These are phyloP conservation scores for Coreius guichenoti DNA, from an alignment of 2,797 vertebrate genomes.

Conservation along the genomic window DNA sequence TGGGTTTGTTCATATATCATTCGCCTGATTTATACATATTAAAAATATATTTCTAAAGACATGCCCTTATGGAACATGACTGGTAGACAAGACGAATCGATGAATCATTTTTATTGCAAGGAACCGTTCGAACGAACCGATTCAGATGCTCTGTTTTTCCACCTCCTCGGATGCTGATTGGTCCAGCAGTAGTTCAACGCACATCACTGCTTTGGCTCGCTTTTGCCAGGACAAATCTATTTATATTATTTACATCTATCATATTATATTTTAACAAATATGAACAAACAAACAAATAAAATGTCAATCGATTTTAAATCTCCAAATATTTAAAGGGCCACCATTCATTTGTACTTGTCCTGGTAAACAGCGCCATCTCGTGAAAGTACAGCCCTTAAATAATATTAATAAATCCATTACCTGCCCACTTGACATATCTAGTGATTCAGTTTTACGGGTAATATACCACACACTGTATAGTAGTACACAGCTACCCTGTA, in stretches of 20 bases:
- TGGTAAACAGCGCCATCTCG: slow-evolving; percentile 30
- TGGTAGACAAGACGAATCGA: not conserved
- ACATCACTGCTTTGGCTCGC: not conserved
- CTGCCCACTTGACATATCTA: not conserved
- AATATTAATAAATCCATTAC: not conserved
- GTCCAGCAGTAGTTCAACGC: not conserved
- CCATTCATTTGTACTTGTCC: not conserved
- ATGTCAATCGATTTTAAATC: not conserved
- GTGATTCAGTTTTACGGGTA: not conserved
- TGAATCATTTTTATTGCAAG: not conserved
- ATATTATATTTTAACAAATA: not conserved
- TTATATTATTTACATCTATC: not conserved
- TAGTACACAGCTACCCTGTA: too few relatives aligned
- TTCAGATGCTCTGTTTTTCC: not conserved
- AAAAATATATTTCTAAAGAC: too few relatives aligned
- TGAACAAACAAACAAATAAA: not conserved
- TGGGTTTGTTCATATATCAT: not conserved
- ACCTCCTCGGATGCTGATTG: slow-evolving; percentile 26
- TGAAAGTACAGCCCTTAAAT: not conserved
- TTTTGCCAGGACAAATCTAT: not conserved
- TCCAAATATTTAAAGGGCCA: not conserved
- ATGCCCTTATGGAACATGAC: not conserved
- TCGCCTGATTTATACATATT: too few relatives aligned
- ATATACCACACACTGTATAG: not conserved
- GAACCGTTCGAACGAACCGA: slow-evolving; percentile 10